Conservation (phyloP, 2,113 vertebrate genomes). For the Aptenodytes forsteri region DNA sequence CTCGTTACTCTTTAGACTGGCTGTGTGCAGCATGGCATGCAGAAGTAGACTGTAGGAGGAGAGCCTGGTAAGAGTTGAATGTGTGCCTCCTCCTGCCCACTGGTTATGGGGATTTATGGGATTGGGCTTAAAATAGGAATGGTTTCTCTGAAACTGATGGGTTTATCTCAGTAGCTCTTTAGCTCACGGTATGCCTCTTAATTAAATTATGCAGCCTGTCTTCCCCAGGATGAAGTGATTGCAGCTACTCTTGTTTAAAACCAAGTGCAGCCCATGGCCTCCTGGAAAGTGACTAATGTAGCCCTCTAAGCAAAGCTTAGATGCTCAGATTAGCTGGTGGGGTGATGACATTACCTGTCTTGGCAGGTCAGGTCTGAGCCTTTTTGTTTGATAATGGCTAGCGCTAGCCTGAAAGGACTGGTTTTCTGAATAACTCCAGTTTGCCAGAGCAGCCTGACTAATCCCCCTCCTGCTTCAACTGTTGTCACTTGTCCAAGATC, state of each 20-base stretch:
- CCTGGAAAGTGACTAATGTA: background rate
- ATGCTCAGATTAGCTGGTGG: background rate
- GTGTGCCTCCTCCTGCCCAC: background rate
- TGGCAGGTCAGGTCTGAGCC: background rate
- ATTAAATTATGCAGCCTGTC: constrained; percentile 27
- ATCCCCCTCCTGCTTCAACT: background rate
- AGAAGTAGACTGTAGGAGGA: background rate
- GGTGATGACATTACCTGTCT: background rate
- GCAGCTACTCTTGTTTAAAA: background rate
- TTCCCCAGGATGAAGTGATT: background rate
- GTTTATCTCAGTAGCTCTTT: constrained; percentile 52
- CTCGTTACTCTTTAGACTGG: background rate
- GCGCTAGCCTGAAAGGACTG: background rate
- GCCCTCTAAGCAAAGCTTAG: constrained; percentile 1
- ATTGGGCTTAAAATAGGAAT: constrained; percentile 55
- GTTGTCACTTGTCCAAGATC: background rate
- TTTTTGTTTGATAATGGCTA: background rate
- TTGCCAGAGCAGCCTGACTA: background rate
- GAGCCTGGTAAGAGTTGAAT: background rate
- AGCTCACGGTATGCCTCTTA: constrained; percentile 24
- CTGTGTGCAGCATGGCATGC: background rate
- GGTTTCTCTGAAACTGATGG: constrained; percentile 46
- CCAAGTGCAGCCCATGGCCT: background rate
- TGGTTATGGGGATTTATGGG: constrained; percentile 36
- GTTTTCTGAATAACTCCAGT: background rate